Percentiles rank a stretch among this genome's conserved stretches.
phyloP scores from a whole-genome alignment of 2,797 vertebrate genomes.

The Sebastolobus altivelis region DNA sequence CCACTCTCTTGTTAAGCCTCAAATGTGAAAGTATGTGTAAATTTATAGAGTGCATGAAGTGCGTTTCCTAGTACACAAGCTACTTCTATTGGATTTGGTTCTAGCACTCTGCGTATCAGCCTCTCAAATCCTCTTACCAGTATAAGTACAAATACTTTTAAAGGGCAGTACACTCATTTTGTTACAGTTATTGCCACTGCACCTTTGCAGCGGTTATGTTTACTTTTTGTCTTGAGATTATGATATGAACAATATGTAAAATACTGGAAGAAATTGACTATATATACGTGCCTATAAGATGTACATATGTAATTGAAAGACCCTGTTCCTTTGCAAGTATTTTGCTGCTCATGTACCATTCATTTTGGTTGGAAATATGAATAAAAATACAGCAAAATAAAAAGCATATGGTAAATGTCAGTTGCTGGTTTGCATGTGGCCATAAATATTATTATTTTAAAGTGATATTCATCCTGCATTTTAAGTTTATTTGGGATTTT shows the following conservation, averaged over 20 bases:
- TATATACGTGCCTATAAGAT: neutral
- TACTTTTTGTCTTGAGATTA: neutral
- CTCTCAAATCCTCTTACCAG: neutral
- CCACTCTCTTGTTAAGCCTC: conserved; percentile 1
- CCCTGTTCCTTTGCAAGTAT: neutral
- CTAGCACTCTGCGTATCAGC: neutral
- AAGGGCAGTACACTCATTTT: neutral
- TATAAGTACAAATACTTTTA: neutral
- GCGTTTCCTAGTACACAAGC: neutral
- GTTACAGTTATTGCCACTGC: neutral
- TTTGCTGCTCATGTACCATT: neutral
- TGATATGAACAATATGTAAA: neutral
- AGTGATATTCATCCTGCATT: neutral
- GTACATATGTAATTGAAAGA: neutral
- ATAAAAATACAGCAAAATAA: neutral
- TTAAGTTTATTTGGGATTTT: neutral
- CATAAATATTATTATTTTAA: neutral
- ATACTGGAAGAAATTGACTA: neutral
- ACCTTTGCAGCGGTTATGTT: neutral
- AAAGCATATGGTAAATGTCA: neutral
- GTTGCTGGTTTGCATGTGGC: neutral
- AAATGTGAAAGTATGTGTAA: conserved; percentile 20
- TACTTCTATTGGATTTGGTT: neutral
- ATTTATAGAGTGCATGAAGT: neutral
- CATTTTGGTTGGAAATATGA: neutral